These are phyloP conservation scores for Apamea crenata DNA, from an alignment of 2,888 invertebrate species.

Conservation along the genomic window DNA sequence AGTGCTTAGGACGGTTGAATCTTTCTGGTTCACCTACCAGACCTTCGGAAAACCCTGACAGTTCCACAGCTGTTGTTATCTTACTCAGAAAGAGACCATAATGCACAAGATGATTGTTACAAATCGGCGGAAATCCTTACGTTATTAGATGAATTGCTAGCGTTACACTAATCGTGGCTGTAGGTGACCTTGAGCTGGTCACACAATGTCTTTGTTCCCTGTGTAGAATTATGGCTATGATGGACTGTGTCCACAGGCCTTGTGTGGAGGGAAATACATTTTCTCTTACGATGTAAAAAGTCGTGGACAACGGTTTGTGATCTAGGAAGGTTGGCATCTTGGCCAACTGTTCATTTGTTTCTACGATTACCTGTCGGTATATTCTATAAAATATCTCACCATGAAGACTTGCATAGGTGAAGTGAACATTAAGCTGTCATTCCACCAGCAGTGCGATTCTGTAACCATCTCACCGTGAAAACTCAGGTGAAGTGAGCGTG, in stretches of 20 bases:
- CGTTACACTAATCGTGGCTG: conserved; percentile 29
- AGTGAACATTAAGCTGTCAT: too few relatives aligned
- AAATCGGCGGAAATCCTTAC: conserved; percentile 58
- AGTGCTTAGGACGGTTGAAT: neutral
- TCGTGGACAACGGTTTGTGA: too few relatives aligned
- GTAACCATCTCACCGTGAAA: too few relatives aligned
- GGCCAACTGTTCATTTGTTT: too few relatives aligned
- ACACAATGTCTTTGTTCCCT: conserved; percentile 38
- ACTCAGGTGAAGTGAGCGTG: too few relatives aligned
- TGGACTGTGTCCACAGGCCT: conserved; percentile 10
- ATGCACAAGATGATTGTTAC: conserved; percentile 14
- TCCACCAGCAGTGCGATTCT: too few relatives aligned
- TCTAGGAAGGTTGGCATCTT: too few relatives aligned
- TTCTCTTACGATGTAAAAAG: neutral
- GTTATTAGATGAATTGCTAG: conserved; percentile 48
- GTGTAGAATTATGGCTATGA: neutral
- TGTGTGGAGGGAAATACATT: neutral
- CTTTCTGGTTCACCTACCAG: conserved; percentile 13
- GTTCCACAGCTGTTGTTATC: neutral
- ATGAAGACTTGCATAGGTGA: too few relatives aligned
- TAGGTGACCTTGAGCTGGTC: conserved; percentile 26
- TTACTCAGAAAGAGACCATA: conserved; percentile 23
- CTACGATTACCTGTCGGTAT: too few relatives aligned
- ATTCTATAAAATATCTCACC: too few relatives aligned
- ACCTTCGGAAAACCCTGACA: conserved; percentile 46